Percentiles rank a stretch among this genome's conserved stretches.
Conservation (phyloP, 2,888 invertebrate genomes). For the Euzophera pinguis region DNA sequence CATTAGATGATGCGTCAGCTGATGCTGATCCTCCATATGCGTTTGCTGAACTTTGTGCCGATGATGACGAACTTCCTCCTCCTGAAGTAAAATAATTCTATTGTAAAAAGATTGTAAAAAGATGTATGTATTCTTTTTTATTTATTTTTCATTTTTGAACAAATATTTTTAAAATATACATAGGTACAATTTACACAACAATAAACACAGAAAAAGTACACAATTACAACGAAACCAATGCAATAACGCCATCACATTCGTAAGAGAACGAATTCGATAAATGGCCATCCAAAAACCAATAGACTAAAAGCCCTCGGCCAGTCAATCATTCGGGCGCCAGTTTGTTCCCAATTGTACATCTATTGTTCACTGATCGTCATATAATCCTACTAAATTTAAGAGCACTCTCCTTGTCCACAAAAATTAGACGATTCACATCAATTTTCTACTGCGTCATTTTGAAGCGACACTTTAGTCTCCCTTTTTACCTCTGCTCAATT, state of each 20-base stretch:
- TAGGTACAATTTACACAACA: background rate
- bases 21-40: background rate
- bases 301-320: constrained; percentile 31
- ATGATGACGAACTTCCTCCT: background rate
- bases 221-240: constrained; percentile 29
- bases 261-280: constrained; percentile 35
- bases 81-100: background rate
- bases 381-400: constrained; percentile 12
- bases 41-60: background rate
- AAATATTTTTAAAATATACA: background rate
- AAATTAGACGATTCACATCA: constrained; percentile 18
- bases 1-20: constrained; percentile 8
- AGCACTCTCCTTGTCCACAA: constrained; percentile 12
- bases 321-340: constrained; percentile 34
- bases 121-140: too few species aligned
- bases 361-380: constrained; percentile 32
- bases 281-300: constrained; percentile 38
- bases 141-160: too few species aligned
- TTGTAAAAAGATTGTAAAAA: too few species aligned
- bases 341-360: constrained; percentile 34
- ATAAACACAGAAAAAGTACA: constrained; percentile 17
- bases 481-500: constrained; percentile 42
- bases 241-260: constrained; percentile 32
- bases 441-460: constrained; percentile 24
- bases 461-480: constrained; percentile 48